Base-by-base conservation (phyloP, 2,113 vertebrate species). In the Mobula hypostoma region DNA sequence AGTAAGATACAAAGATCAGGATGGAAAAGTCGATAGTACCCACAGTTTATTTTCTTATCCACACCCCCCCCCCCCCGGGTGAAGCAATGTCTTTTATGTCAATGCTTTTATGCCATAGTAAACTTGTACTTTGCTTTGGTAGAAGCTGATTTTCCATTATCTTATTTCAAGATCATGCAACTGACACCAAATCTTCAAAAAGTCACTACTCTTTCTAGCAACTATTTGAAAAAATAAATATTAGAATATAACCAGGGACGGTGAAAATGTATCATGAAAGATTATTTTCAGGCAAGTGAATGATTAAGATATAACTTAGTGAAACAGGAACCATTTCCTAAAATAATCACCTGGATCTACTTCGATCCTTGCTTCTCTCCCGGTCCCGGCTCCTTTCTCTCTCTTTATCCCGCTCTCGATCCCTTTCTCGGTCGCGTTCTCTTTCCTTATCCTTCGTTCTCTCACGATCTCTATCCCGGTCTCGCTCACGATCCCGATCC, bases 351-450 rank as follows among this genome's bases (percentile, higher is more conserved):
- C 99, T 98, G 94, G 99, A 99, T 94, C 97, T 96, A 95, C 98
- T 99, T 24, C 98, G 97, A 78, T 98, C 98, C 0, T 96, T 96
- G 92, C 97, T 99, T 7, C 98, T 94, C 3, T 98, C 98, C 32
- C 98, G 96, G 76, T 99, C 98, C 0, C 98, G 95, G 3, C 98
- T 98, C 7, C 96, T 94, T 0, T 97, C 97, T 94, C 97, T 97
- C 1, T 98, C 97, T 0, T 97, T 96, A 83, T 98, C 98, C 2
- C 98, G 95, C 68, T 99, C 98, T 95, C 98, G 97, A 95, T 98
- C 98, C 94, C 97, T 97, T 95, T 99, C 98, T 94, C 97, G 97
- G 96, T 98, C 97, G 95, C 97, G 97, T 95, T 98, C 98, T 95
- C 97, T 87, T 76, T 94, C 94, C 6, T 96, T 94, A 94, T 97